phyloP scores from a whole-genome alignment of 1,140 invertebrate species.

The Nasonia giraulti region DNA sequence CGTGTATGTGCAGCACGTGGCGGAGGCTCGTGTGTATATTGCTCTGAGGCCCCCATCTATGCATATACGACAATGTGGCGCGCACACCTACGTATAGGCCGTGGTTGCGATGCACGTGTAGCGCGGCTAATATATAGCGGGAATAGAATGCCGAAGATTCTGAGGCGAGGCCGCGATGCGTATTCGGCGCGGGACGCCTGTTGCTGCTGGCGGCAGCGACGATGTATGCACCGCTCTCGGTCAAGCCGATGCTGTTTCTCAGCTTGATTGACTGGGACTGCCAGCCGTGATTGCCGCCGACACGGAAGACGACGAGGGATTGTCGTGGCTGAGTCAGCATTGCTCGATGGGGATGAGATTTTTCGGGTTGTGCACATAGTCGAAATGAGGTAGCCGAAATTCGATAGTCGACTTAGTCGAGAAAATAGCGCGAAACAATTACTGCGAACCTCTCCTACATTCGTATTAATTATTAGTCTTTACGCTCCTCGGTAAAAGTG shows the following conservation, averaged over 20 bases:
- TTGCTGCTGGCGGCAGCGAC: slow-evolving; percentile 56
- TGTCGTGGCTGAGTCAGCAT: neutral
- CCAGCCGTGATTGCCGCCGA: neutral
- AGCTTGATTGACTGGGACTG: slow-evolving; percentile 4
- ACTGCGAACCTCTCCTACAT: too few species aligned
- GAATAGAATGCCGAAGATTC: slow-evolving; percentile 70
- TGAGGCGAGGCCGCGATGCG: slow-evolving; percentile 65
- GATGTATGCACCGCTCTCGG: neutral
- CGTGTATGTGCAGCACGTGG: slow-evolving; percentile 20
- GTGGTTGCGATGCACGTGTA: slow-evolving; percentile 49
- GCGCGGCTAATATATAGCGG: slow-evolving; percentile 53
- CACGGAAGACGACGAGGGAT: neutral
- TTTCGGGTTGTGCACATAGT: too few species aligned
- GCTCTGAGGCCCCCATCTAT: neutral
- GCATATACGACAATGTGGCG: neutral
- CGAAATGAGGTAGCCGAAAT: too few species aligned
- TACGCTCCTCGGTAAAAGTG: too few species aligned
- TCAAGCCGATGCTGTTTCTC: neutral
- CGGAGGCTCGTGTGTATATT: neutral
- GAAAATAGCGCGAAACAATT: too few species aligned
- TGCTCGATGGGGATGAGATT: too few species aligned
- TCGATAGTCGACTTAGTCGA: too few species aligned
- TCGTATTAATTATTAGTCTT: too few species aligned
- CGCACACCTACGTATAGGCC: neutral
- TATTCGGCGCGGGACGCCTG: slow-evolving; percentile 60